Evolutionary conservation across 1,140 invertebrate species (phyloP).

Genomic region (Pseudomyrmex dendroicus): DNA sequence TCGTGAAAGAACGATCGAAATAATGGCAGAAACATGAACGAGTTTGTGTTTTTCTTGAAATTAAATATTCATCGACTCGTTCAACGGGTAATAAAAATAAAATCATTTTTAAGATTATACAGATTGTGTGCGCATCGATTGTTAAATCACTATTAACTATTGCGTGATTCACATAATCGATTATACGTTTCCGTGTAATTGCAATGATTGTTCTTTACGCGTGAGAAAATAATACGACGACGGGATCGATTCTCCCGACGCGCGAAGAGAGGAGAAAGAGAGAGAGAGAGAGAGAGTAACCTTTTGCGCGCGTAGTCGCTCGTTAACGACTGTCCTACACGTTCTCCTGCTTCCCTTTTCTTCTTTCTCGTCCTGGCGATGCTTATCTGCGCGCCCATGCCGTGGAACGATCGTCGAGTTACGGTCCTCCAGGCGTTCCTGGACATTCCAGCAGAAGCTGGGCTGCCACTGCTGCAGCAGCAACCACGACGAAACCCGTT

Average conservation of each 20-base stretch:
- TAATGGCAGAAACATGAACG: neutral
- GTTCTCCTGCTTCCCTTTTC: constrained; percentile 63
- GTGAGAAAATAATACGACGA: constrained; percentile 30
- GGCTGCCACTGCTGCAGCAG: constrained; percentile 38
- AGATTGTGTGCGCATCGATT: neutral
- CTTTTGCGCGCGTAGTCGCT: constrained; percentile 69
- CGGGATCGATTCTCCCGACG: constrained; percentile 3
- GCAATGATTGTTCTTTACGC: neutral
- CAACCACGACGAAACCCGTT: constrained; percentile 49
- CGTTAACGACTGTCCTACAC: constrained; percentile 76
- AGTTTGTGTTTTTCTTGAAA: neutral
- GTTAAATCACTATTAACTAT: neutral
- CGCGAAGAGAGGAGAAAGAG: neutral
- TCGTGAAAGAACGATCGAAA: constrained; percentile 1
- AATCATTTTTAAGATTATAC: neutral
- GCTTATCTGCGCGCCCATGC: constrained; percentile 69
- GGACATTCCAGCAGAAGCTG: constrained; percentile 71
- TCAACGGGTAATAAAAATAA: neutral
- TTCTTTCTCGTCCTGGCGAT: constrained; percentile 70
- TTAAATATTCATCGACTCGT: neutral
- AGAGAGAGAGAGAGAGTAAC: constrained; percentile 37
- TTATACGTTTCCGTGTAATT: neutral
- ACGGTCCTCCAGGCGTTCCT: constrained; percentile 70
- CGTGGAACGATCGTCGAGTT: constrained; percentile 69
- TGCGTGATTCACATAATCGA: neutral